phyloP scores from a whole-genome alignment of 2,113 vertebrate genomes.

The Erpornis zantholeuca region DNA sequence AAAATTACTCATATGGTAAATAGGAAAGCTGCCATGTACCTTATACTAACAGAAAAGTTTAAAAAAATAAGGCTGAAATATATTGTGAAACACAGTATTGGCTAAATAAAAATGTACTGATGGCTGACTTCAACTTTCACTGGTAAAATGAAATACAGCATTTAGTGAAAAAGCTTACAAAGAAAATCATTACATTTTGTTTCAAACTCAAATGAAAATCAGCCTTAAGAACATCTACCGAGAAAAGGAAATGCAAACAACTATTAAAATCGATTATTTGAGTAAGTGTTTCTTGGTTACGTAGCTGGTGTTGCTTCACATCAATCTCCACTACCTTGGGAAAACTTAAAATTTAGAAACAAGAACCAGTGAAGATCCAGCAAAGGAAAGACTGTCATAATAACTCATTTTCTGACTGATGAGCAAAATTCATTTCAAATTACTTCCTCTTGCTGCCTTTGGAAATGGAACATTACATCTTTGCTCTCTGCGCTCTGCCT shows the following conservation, averaged over 20 bases:
- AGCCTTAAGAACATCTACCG: neutral
- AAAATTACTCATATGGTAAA: conserved; percentile 13
- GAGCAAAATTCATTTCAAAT: neutral
- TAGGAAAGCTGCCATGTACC: neutral
- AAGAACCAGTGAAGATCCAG: neutral
- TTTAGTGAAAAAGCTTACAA: neutral
- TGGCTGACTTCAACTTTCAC: neutral
- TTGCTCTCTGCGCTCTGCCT: neutral
- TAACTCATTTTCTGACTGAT: neutral
- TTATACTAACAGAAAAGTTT: neutral
- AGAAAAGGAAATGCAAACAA: neutral
- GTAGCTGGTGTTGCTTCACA: neutral
- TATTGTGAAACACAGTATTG: neutral
- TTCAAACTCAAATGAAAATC: neutral
- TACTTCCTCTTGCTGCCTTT: neutral
- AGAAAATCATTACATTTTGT: neutral
- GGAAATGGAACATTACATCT: neutral
- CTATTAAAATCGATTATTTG: neutral
- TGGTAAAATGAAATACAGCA: neutral
- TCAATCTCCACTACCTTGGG: neutral
- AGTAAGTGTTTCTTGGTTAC: neutral
- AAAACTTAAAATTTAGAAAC: neutral
- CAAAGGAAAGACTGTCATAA: neutral
- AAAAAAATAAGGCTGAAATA: neutral
- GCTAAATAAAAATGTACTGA: neutral